Evolutionary conservation across 2,888 invertebrate species (phyloP), one percentile per base, ranked within the genome.

Genomic region (Acronicta leporina): DNA sequence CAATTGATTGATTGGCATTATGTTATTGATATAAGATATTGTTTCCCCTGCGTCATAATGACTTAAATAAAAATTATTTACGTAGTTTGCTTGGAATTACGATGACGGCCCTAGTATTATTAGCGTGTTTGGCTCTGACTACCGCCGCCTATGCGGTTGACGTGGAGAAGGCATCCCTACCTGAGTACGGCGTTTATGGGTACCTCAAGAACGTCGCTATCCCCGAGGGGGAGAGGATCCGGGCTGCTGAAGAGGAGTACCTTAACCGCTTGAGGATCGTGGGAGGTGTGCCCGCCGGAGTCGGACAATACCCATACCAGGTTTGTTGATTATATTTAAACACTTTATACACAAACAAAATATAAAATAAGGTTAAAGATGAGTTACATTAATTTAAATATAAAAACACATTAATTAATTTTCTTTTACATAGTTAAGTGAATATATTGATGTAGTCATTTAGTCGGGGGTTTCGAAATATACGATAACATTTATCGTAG

Each of bases 161-260:
- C n/a, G 16, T 16, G 11, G 57, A 63, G n/a, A 40, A 63, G n/a
- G 6, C 15, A 5, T 30, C 41, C 16, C 30, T 43, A 66, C 41
- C 55, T 7, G 42, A 41, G 38, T 74, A 63, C 25, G 52, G 82
- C 9, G 84, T 80, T 3, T 87, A 78, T 67, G 88, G 87, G 9
- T 90, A 89, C 63, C 54, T 88, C 30, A 63, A 70, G 20, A 86
- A 79, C 27, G 65, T 75, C 54, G 89, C 85, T n/a, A 81, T 90
- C 48, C 87, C 89, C 9, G 73, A 75, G 65, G 88, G 80, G 6
- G 84, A 87, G 49, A 79, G 79, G 51, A 81, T 90, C 16, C 80
- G 68, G 9, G 77, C 77, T 15, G 79, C 81, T 13, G 90, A 90
- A 50, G 79, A 82, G 40, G 70, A 79, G n/a, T 67, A 46, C 53